Evolutionary conservation across 2,797 vertebrate species (phyloP).

Genomic region (Oceanodroma leucorhoa): DNA sequence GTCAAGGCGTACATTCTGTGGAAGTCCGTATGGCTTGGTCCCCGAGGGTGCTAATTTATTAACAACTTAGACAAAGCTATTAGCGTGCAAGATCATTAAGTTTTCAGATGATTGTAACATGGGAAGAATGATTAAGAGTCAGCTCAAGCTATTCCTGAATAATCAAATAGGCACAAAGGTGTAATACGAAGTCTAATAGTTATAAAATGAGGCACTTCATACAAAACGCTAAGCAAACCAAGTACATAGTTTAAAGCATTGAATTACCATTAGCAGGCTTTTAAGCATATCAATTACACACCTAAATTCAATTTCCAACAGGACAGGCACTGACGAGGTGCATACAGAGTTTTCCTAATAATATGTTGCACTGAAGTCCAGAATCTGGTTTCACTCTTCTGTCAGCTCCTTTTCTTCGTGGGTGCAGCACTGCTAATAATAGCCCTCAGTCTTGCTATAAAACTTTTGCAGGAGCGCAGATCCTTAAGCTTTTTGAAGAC

Average conservation of each 20-base stretch:
- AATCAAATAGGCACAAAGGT: slow-evolving; percentile 2
- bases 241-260: not conserved
- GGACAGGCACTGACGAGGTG: not conserved
- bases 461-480: not conserved
- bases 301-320: not conserved
- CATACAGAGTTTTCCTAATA: not conserved
- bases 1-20: not conserved
- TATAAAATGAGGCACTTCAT: not conserved
- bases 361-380: not conserved
- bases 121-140: slow-evolving; percentile 9
- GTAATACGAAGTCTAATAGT: not conserved
- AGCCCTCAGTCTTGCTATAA: not conserved
- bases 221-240: slow-evolving; percentile 7
- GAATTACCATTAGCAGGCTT: slow-evolving; percentile 26
- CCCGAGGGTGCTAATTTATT: not conserved
- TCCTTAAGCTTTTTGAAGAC: not conserved
- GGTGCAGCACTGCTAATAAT: not conserved
- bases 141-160: not conserved
- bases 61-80: not conserved
- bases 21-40: not conserved
- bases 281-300: slow-evolving; percentile 29
- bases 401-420: not conserved
- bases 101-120: slow-evolving; percentile 1
- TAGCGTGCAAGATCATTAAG: not conserved
- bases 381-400: slow-evolving; percentile 32